Conservation (phyloP, 1,140 invertebrate species). For the Antheraea pernyi region DNA sequence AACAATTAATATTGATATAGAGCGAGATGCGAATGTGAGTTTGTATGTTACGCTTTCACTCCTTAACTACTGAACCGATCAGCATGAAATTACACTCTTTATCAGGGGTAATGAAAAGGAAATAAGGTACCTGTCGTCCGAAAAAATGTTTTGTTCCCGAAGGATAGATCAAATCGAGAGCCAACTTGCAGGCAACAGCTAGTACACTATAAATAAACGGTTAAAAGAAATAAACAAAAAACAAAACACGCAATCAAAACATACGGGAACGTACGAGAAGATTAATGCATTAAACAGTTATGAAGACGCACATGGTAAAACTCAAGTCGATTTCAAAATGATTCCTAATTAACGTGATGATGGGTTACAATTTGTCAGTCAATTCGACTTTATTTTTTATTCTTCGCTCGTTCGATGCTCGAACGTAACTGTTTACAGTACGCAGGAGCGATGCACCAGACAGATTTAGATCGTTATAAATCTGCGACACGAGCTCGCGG, state of each 20-base stretch:
- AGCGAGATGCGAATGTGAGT: too few relatives aligned
- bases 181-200: too few relatives aligned
- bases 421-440: background rate
- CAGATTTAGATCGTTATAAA: conserved; percentile 39
- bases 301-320: background rate
- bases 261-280: background rate
- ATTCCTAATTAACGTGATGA: background rate
- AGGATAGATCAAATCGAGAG: too few relatives aligned
- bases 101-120: too few relatives aligned
- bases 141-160: too few relatives aligned
- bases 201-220: background rate
- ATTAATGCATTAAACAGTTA: background rate
- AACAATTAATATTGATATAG: too few relatives aligned
- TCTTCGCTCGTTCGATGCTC: background rate
- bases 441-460: conserved; percentile 13
- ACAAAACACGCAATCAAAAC: background rate
- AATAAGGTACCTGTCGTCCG: too few relatives aligned
- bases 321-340: background rate
- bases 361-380: background rate
- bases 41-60: too few relatives aligned
- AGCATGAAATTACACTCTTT: too few relatives aligned
- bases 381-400: background rate
- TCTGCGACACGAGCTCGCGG: conserved; percentile 29
- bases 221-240: background rate
- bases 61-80: too few relatives aligned